Evolutionary conservation across 2,797 vertebrate genomes (phyloP).

Genomic region (Orientallactaga sibirica): DNA sequence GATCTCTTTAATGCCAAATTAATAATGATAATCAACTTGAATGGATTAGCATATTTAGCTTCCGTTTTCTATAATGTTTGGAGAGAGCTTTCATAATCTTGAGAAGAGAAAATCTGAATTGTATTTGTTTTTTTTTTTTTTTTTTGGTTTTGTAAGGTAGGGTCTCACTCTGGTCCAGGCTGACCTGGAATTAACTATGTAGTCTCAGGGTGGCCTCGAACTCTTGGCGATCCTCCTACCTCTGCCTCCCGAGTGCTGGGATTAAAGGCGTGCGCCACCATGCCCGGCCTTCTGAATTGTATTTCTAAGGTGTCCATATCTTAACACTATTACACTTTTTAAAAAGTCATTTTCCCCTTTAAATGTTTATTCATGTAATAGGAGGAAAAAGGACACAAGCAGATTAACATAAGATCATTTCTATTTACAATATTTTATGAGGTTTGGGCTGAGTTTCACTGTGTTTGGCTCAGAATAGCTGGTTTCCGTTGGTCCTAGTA

Average conservation of each 20-base stretch:
- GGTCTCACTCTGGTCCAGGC: too few relatives aligned
- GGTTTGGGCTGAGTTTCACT: neutral
- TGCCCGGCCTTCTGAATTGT: too few relatives aligned
- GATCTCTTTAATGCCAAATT: slow-evolving; percentile 32
- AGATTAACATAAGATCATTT: neutral
- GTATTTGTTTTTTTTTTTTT: too few relatives aligned
- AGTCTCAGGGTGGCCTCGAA: too few relatives aligned
- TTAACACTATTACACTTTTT: neutral
- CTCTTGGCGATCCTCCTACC: too few relatives aligned
- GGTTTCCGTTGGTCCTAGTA: neutral
- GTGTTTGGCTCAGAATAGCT: neutral
- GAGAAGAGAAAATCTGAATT: neutral
- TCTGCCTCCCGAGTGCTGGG: too few relatives aligned
- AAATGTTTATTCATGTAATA: neutral
- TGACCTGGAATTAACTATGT: too few relatives aligned
- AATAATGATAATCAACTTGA: neutral
- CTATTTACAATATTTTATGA: neutral
- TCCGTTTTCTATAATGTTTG: neutral
- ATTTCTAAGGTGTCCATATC: too few relatives aligned
- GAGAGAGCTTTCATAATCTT: neutral
- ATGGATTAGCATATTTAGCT: slow-evolving; percentile 47
- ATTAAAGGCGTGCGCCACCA: too few relatives aligned
- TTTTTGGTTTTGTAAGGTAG: too few relatives aligned
- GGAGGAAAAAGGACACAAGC: neutral
- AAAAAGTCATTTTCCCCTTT: neutral